Evolutionary conservation across 2,888 invertebrate species (phyloP), one percentile per base, ranked within the genome.

Genomic region (Junonia oenone): DNA sequence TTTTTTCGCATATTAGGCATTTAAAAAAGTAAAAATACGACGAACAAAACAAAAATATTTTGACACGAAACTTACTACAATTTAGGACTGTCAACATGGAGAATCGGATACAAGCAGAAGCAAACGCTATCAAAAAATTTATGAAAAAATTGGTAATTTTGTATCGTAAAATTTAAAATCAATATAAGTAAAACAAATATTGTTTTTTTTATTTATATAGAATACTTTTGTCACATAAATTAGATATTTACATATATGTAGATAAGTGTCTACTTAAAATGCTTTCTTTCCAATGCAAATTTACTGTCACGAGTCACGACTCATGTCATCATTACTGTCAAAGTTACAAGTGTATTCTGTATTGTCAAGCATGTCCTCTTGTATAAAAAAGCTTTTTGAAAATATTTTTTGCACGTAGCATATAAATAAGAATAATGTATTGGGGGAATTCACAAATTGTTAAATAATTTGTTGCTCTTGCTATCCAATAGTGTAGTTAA

Each of bases 11-110:
- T 81, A 72, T 69, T 76, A 73, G 50, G 60, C 60, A 62, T 49
- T 72, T 63, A 69, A 62, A 66, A 62, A 65, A 60, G 64, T 64
- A 71, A 71, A 43, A 78, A 69, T 71, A 67, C 63, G 61, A 69
- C 54, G 66, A 73, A 85, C 81, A 77, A 85, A 87, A 89, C 87
- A 85, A 81, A 88, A 88, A 88, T 89, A 90, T 89, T 89, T 86
- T 86, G 87, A 85, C 82, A 83, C 75, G 73, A 76, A 74, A 69
- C 66, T 68, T 66, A 72, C 65, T 66, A 67, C 67, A 51, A 55
- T 46, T 47, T 37, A 19, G 31, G 29, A 19, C 46, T 53, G 52
- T 53, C 52, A 53, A 46, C 37, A 26, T n/a, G n/a, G n/a, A n/a
- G n/a, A n/a, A n/a, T n/a, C n/a, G n/a, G n/a, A n/a, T n/a, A n/a